Percentiles rank a stretch among this genome's conserved stretches.
These are phyloP conservation scores for Hybognathus amarus DNA, from an alignment of 2,797 vertebrate species.

Conservation along the genomic window DNA sequence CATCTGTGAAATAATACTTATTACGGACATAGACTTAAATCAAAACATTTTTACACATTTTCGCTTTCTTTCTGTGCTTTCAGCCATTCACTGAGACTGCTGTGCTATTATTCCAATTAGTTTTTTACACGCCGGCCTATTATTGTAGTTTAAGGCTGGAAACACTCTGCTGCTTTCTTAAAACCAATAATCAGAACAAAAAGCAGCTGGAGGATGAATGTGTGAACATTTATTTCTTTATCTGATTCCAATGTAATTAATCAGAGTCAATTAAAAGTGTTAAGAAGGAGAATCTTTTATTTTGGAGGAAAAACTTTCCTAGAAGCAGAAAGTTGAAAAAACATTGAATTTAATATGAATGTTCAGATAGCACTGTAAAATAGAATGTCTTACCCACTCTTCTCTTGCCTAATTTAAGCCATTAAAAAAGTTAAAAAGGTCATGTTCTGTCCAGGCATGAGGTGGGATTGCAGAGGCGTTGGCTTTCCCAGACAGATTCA, in stretches of 20 bases:
- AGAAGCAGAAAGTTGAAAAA: not conserved
- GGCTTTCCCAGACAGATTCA: not conserved
- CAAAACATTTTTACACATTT: not conserved
- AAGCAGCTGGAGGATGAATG: conserved; percentile 1
- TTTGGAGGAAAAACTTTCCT: not conserved
- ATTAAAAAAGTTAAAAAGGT: not conserved
- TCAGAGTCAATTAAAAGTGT: not conserved
- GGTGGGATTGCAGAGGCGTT: not conserved
- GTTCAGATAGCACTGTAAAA: not conserved
- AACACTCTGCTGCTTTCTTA: not conserved
- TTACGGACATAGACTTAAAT: not conserved
- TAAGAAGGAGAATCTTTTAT: not conserved
- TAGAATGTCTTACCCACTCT: not conserved
- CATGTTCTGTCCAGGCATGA: not conserved
- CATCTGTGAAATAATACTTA: not conserved
- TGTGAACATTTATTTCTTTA: not conserved
- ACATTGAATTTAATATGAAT: not conserved
- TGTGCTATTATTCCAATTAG: not conserved
- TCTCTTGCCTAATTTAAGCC: not conserved
- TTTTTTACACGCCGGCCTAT: not conserved
- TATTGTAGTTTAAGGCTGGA: not conserved
- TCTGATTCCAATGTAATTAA: not conserved
- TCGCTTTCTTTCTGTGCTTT: not conserved
- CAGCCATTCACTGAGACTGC: not conserved
- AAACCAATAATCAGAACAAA: conserved; percentile 1